phyloP scores from a whole-genome alignment of 92 coral and sea anemone genomes.

The Hydrozoanthus gracilis region DNA sequence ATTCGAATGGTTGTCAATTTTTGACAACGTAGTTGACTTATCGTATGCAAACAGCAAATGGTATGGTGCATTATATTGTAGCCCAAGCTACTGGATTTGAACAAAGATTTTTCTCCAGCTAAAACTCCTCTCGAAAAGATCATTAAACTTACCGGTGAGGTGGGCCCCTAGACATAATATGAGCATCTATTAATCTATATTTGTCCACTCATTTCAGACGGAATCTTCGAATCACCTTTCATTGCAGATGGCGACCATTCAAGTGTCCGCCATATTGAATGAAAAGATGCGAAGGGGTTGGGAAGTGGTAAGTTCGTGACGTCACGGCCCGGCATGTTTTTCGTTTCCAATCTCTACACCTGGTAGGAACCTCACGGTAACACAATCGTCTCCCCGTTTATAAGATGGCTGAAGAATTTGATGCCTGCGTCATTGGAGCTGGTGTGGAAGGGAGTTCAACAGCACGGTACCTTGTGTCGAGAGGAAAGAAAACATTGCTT shows the following conservation, averaged over 20 bases:
- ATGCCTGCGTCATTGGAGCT: slow-evolving; percentile 81
- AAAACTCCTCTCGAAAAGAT: background rate
- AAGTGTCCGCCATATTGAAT: slow-evolving; percentile 50
- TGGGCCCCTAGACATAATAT: slow-evolving; percentile 45
- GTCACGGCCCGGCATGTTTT: background rate
- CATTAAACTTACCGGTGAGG: slow-evolving; percentile 39
- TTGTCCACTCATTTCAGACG: slow-evolving; percentile 16
- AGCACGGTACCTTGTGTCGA: slow-evolving; percentile 73
- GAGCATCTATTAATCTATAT: slow-evolving; percentile 21
- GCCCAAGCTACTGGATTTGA: slow-evolving; percentile 7
- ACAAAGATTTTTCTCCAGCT: slow-evolving; percentile 8
- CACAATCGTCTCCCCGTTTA: background rate
- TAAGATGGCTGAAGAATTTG: slow-evolving; percentile 22
- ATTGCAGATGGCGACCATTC: slow-evolving; percentile 29
- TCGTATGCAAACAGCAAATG: background rate
- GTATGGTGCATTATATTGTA: background rate
- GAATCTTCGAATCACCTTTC: slow-evolving; percentile 21
- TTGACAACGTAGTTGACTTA: background rate
- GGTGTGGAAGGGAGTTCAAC: slow-evolving; percentile 89
- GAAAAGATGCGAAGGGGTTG: slow-evolving; percentile 44
- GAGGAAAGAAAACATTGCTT: slow-evolving; percentile 74
- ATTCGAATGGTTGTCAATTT: background rate
- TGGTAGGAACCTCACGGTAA: no score
- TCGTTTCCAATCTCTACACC: background rate
- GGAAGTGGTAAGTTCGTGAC: slow-evolving; percentile 20